Conservation (phyloP, 2,888 invertebrate species). For the Epiblema foenella region DNA sequence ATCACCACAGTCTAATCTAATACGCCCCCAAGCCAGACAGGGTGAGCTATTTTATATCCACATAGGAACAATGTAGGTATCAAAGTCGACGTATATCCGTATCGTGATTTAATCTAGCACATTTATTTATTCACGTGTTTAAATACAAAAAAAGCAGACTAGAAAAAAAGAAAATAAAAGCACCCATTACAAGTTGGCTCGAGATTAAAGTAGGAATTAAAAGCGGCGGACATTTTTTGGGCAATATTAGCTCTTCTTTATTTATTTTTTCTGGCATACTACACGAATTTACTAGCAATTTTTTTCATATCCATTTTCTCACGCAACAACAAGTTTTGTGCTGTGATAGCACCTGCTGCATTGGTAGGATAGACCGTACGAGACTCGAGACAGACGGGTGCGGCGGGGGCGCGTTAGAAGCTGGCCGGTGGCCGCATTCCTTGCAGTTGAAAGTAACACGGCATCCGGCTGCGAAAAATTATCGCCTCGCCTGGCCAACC, state of each 20-base stretch:
- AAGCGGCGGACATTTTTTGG: conserved; percentile 2
- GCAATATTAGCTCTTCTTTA: neutral
- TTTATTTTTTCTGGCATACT: conserved; percentile 2
- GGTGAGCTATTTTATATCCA: conserved; percentile 33
- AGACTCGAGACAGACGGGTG: conserved; percentile 62
- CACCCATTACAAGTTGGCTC: neutral
- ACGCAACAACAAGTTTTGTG: conserved; percentile 39
- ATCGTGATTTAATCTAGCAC: neutral
- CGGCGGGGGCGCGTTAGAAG: conserved; percentile 66
- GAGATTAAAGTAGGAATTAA: neutral
- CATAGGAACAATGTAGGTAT: conserved; percentile 17
- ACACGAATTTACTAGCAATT: conserved; percentile 11
- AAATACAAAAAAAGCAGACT: neutral
- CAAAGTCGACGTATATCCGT: neutral
- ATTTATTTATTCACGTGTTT: neutral
- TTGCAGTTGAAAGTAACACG: conserved; percentile 80
- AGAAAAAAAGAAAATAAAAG: neutral
- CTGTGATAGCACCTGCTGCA: conserved; percentile 25
- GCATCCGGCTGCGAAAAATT: conserved; percentile 82
- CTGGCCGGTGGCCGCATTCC: conserved; percentile 83
- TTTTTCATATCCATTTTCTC: conserved; percentile 29
- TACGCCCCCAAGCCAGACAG: conserved; percentile 40
- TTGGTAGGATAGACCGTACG: conserved; percentile 42
- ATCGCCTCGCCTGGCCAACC: conserved; percentile 60
- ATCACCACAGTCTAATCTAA: conserved; percentile 38